Base-by-base conservation (phyloP, 1,140 invertebrate species). In the Pseudomyrmex flavicornis region DNA sequence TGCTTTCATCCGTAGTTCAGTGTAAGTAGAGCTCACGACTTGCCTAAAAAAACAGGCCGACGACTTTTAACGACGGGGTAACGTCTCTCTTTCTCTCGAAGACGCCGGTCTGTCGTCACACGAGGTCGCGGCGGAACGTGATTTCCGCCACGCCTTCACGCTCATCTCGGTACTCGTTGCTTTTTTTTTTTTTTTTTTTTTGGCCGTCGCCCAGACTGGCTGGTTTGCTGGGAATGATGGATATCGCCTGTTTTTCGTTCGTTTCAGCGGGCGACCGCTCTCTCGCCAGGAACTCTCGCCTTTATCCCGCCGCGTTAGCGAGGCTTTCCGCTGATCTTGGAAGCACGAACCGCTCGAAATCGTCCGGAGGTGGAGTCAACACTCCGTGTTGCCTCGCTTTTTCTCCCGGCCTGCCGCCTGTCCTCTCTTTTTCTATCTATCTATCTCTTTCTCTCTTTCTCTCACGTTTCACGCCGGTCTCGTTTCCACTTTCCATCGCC, bases 271-370 rank as follows among this genome's bases (percentile, higher is more conserved):
- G 80, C 63, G 72, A 66, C 72, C 52, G 59, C 59, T 83, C 80
- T 83, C 80, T 63, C 63, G 82, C 63, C 72, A 77, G 82, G 85
- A 88, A 85, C 86, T 91, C 89, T 86, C 86, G 85, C 83, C 89
- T 92, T 91, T 91, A 91, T 92, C 90, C 89, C 85, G 54, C 83
- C 80, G 89, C 86, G 90, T 92, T 92, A 92, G 90, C 88, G 88
- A 84, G 90, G 91, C 91, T 93, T 93, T 92, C 86, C 90, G 87
- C 89, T 92, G 91, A 93, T 93, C 92, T 91, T 91, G 88, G 90
- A 91, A 92, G 92, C 90, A 91, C 89, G 90, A 92, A 91, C 90
- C 84, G 90, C 90, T 93, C 89, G 86, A 92, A 93, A 92, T 92
- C 91, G 91, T 92, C 84, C 90, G 85, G 84, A 90, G 91, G 88